Base-by-base conservation (phyloP, 1,140 invertebrate genomes). In the Nymphalis io region DNA sequence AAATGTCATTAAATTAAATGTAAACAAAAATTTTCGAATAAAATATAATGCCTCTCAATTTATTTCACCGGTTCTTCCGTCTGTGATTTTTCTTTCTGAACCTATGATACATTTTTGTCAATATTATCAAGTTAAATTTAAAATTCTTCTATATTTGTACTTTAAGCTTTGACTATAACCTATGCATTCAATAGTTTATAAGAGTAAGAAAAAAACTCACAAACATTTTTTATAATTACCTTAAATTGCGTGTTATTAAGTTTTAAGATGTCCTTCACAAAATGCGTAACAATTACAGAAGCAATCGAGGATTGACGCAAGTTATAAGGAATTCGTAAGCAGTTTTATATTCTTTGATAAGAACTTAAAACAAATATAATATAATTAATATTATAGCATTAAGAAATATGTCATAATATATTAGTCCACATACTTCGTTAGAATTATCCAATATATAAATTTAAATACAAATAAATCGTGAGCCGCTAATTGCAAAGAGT, bases 401-500 rank as follows among this genome's bases (percentile, higher is more conserved):
- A 33, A n/a, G n/a, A n/a, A 33, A 44, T 2, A 44, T 11, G 13
- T 44, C 13, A 15, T 44, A 44, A 44, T 15, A 44, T 13, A n/a
- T n/a, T 13, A 44, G 40, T 4, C 12, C 12, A 11, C 3, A 44
- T n/a, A 44, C 4, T 44, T 18, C 1, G 13, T 10, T 10, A 48
- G 8, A 8, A 48, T 20, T 48, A 48, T 16, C 15, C 0, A 16
- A 18, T 48, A 16, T 48, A 18, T 16, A 16, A 48, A 16, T 12
- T 21, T 23, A 55, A 55, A 55, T 23, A 55, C 10, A 55, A 20
- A 55, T 13, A 27, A 55, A 15, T 62, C 46, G 44, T 51, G 46
- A 51, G 23, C 10, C 12, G 27, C 6, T 16, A 62, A 62, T 62
- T 62, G 51, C 20, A 44, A 51, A 44, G 13, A 46, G 60, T 46